Conservation (phyloP, 2,797 vertebrate genomes). For the Tokudaia muenninki region DNA sequence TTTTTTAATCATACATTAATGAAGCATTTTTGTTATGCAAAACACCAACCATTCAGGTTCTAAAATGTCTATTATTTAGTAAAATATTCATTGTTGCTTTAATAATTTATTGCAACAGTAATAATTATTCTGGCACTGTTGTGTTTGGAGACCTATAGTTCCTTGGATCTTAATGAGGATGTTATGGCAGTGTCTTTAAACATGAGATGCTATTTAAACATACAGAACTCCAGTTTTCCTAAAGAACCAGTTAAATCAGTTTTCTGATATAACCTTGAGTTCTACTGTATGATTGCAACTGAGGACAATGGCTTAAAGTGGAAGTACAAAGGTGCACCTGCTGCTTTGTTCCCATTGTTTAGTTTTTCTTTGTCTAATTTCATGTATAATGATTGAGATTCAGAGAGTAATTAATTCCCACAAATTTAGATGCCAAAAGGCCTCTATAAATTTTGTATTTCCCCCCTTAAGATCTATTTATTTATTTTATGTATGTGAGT, state of each 20-base stretch:
- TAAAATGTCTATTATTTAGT: neutral
- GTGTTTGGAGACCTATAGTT: neutral
- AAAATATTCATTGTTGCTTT: constrained; percentile 4
- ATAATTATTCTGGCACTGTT: neutral
- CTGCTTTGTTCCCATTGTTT: neutral
- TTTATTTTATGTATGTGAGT: neutral
- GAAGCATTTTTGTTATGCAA: neutral
- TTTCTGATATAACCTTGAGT: neutral
- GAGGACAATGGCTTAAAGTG: neutral
- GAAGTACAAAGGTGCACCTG: neutral
- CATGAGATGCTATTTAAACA: constrained; percentile 23
- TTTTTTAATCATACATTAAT: neutral
- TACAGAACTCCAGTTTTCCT: neutral
- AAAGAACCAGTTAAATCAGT: neutral
- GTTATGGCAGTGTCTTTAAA: neutral
- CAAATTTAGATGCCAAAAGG: neutral
- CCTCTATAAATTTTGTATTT: neutral
- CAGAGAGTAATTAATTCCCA: neutral
- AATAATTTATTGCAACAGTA: neutral
- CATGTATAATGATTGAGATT: neutral
- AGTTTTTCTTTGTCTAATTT: neutral
- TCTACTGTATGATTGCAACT: neutral
- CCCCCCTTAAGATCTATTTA: neutral
- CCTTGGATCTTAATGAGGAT: constrained; percentile 10
- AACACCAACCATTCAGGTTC: neutral